A percentile compares a stretch with the other conserved stretches of the same genome.
These are phyloP conservation scores for Pitta sordida DNA, from an alignment of 2,113 vertebrate species.

Conservation along the genomic window DNA sequence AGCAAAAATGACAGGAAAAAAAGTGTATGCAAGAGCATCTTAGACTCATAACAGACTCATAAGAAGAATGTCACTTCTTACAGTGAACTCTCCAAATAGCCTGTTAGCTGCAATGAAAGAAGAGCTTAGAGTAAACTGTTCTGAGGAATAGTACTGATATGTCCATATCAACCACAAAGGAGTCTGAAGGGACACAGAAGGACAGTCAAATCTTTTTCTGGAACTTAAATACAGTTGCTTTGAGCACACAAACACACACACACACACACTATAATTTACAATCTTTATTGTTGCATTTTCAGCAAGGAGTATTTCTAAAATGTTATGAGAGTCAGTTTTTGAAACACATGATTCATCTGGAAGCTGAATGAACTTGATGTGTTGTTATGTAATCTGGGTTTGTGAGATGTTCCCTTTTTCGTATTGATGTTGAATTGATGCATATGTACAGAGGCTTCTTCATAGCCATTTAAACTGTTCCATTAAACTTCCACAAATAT, in stretches of 20 bases:
- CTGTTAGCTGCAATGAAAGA: background rate
- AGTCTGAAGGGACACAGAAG: background rate
- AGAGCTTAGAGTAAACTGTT: background rate
- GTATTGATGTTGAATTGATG: background rate
- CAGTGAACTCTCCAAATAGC: background rate
- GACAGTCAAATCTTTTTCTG: background rate
- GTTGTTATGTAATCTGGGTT: background rate
- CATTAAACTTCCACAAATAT: too few relatives aligned
- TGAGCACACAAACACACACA: accelerated
- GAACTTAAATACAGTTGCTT: background rate
- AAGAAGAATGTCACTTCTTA: background rate
- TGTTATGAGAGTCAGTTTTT: background rate
- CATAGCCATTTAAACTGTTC: background rate
- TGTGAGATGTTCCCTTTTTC: background rate
- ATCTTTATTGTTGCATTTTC: background rate
- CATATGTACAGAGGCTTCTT: background rate
- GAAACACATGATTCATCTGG: background rate
- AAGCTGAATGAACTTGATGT: background rate
- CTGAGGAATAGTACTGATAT: background rate
- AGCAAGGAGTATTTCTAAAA: background rate
- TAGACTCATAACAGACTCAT: background rate
- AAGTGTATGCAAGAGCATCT: background rate
- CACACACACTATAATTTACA: background rate
- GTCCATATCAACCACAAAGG: background rate
- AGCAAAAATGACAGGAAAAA: background rate